Conservation (phyloP, 1,140 invertebrate genomes). For the Euborellia annulipes region DNA sequence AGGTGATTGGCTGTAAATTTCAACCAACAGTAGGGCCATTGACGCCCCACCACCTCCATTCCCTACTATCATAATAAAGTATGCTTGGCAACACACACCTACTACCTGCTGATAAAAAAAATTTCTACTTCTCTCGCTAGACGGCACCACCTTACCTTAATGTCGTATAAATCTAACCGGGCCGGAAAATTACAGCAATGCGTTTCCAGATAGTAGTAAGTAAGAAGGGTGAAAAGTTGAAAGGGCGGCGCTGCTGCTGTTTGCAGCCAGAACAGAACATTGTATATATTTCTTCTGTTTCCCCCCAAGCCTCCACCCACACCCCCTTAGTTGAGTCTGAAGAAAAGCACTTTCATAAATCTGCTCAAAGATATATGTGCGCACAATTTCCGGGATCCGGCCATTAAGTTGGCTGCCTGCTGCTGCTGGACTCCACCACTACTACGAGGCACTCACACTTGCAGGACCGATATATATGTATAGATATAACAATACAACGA, state of each 20-base stretch:
- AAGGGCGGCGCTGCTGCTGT: no score
- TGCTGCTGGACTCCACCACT: constrained; percentile 12
- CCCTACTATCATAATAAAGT: no score
- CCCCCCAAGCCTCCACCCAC: constrained; percentile 12
- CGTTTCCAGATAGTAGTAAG: constrained; percentile 13
- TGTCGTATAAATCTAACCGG: constrained; percentile 30
- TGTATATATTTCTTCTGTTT: constrained; percentile 26
- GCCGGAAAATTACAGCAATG: constrained; percentile 33
- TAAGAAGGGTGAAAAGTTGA: background rate
- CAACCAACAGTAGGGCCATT: no score
- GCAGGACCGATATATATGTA: no score
- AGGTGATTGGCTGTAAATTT: no score
- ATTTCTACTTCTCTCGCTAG: no score
- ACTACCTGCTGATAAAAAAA: no score
- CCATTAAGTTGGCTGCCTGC: constrained; percentile 44
- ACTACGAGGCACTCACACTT: constrained; percentile 18
- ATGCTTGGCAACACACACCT: no score
- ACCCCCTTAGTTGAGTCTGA: constrained; percentile 24
- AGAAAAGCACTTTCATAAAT: constrained; percentile 68
- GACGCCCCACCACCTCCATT: no score
- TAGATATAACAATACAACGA: no score
- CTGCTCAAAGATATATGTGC: constrained; percentile 70
- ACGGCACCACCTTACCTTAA: constrained; percentile 27
- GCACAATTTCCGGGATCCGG: constrained; percentile 74
- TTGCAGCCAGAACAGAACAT: constrained; percentile 8